Base-by-base conservation (phyloP, 2,797 vertebrate species). In the Etheostoma perlongum region DNA sequence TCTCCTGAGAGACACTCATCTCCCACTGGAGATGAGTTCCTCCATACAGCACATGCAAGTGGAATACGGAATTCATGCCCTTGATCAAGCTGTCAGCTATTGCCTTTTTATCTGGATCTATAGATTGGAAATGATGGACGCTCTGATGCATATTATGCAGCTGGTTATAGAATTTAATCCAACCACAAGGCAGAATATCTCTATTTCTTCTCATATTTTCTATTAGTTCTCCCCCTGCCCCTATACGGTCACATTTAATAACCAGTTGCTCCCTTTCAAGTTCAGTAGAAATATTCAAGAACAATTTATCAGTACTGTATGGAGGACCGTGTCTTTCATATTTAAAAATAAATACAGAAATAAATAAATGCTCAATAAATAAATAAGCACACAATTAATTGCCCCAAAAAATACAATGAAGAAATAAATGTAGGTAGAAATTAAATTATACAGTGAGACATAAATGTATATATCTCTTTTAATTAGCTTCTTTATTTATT, bases 1-100 rank as follows among this genome's bases (percentile, higher is more conserved):
- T 88, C 90, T 87, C 88, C 64, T 2, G 88, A 89, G 91, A 90
- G 73, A 61, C 15, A 79, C 85, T 87, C 74, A 46, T 18, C 82
- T 88, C 77, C 81, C 81, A 58, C 81, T 88, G 23, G 67, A 85
- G 85, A 82, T 51, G 67, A 71, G 82, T 72, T 69, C 7, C 60
- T 78, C 74, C 49, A 13, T 40, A 19, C 55, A 53, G 71, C 67
- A 62, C 68, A 60, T 66, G 70, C 59, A 48, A 8, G 30, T 57
- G 58, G 72, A 88, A 88, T 86, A 82, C 82, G 74, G 63, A 88
- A 68, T 49, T 19, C 40, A 23, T 2, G 70, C 59, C 76, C 82
- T 78, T 85, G 80, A 90, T 91, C 78, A 67, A 21, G 44, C 46
- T 42, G 77, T 54, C 11, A 46, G 76, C 55, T 36, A 19, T 48